phyloP scores from a whole-genome alignment of 2,113 vertebrate species.

The Bothrops jararaca region DNA sequence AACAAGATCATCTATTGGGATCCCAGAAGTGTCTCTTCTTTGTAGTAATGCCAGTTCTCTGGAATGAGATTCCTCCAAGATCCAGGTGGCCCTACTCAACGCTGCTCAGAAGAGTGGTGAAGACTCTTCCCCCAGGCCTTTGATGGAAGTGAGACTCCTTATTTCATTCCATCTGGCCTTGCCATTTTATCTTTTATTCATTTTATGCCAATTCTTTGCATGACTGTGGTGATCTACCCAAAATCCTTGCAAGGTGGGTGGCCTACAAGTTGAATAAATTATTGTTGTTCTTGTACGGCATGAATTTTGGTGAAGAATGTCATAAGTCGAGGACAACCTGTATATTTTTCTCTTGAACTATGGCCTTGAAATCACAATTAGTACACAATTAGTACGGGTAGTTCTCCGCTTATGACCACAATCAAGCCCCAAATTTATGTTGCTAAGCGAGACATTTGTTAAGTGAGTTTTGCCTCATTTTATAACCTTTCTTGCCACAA shows the following conservation, averaged over 20 bases:
- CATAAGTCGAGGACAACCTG: too few species aligned
- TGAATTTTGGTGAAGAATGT: too few species aligned
- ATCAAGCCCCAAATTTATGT: too few species aligned
- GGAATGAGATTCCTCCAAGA: neutral
- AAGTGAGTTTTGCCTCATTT: too few species aligned
- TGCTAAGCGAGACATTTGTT: too few species aligned
- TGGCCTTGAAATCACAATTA: neutral
- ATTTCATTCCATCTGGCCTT: neutral
- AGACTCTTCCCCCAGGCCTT: neutral
- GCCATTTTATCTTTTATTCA: neutral
- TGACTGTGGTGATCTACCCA: neutral
- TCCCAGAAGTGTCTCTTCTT: neutral
- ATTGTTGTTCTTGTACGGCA: neutral
- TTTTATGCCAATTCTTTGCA: neutral
- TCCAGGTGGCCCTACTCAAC: neutral
- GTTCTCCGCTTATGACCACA: too few species aligned
- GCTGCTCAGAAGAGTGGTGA: neutral
- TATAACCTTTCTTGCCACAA: too few species aligned
- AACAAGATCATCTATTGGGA: neutral
- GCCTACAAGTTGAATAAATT: too few species aligned
- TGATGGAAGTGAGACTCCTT: neutral
- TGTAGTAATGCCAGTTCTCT: neutral
- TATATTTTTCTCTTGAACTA: neutral
- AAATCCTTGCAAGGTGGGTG: neutral
- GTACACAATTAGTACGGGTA: too few species aligned